These are phyloP conservation scores for Tokudaia tokunoshimensis DNA, from an alignment of 2,797 vertebrate genomes.

Conservation along the genomic window DNA sequence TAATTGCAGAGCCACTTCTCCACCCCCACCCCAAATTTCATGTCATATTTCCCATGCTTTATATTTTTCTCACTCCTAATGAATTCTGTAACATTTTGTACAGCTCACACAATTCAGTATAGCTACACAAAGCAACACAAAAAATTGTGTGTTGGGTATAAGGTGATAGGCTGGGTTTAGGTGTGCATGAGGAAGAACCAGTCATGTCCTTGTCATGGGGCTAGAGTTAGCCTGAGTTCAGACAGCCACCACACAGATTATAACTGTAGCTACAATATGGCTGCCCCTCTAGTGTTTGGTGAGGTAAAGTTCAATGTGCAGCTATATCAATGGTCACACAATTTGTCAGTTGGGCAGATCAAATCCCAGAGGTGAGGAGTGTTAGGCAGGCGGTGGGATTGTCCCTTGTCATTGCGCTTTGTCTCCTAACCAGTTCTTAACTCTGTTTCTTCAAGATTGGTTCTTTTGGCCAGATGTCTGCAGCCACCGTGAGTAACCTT, in stretches of 20 bases:
- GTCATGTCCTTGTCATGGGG: neutral
- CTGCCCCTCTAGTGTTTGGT: neutral
- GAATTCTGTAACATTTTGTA: neutral
- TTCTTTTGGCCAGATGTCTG: neutral
- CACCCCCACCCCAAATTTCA: neutral
- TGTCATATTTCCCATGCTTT: neutral
- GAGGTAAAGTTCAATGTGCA: neutral
- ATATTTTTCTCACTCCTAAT: neutral
- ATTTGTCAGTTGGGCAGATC: neutral
- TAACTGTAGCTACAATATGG: neutral
- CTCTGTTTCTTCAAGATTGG: neutral
- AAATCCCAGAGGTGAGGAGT: neutral
- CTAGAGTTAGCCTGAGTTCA: neutral
- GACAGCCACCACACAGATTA: neutral
- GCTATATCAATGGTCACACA: neutral
- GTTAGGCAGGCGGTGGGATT: neutral
- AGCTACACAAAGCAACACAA: neutral
- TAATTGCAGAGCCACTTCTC: neutral
- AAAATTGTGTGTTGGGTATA: accelerated
- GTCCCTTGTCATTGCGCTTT: neutral
- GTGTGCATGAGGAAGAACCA: neutral
- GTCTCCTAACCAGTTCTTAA: neutral
- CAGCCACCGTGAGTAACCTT: neutral
- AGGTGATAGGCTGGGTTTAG: accelerated
- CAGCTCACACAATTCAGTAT: neutral